phyloP scores from a whole-genome alignment of 1,140 invertebrate species.

The Eriocheir sinensis region DNA sequence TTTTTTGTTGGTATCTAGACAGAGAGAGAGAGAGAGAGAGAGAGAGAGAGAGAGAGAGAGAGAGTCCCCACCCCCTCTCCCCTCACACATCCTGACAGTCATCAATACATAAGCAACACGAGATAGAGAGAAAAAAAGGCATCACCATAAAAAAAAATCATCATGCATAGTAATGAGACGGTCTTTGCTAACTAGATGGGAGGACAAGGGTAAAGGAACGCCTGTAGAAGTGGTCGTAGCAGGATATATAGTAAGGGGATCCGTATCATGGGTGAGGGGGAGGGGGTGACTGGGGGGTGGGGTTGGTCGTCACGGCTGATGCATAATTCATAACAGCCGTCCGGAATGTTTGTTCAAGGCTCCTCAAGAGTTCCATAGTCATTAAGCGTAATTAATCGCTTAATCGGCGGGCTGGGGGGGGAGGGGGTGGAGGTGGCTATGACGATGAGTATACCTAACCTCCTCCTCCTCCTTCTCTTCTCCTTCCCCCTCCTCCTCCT shows the following conservation, averaged over 20 bases:
- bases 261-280: too few relatives aligned
- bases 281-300: not conserved
- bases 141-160: not conserved
- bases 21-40: not conserved
- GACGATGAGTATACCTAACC: not conserved
- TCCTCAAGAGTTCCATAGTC: not conserved
- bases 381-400: slow-evolving; percentile 17
- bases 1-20: not conserved
- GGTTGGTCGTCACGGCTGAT: not conserved
- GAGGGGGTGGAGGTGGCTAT: not conserved
- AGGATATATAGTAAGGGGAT: too few relatives aligned
- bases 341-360: not conserved
- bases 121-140: not conserved
- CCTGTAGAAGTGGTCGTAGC: not conserved
- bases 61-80: too few relatives aligned
- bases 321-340: not conserved
- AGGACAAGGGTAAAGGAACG: not conserved
- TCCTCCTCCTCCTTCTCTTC: not conserved
- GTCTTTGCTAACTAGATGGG: too few relatives aligned
- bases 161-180: too few relatives aligned
- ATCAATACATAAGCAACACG: too few relatives aligned
- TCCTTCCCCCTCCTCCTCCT: not conserved
- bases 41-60: slow-evolving; percentile 22
- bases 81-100: too few relatives aligned
- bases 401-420: not conserved